Percentiles rank a stretch among this genome's conserved stretches.
phyloP scores from a whole-genome alignment of 2,113 vertebrate species.

The Onychostruthus taczanowskii region DNA sequence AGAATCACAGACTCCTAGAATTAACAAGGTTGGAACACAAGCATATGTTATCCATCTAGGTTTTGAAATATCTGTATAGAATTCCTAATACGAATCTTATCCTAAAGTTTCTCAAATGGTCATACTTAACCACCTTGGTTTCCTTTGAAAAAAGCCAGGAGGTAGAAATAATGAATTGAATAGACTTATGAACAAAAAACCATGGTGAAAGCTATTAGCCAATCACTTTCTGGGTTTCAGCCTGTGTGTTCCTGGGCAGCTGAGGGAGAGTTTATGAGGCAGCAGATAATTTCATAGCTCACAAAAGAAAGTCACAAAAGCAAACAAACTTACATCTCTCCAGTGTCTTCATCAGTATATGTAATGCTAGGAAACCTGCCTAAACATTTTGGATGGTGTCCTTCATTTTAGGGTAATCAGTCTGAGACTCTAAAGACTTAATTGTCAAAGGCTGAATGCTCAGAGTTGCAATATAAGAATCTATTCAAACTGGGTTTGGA shows the following conservation, averaged over 20 bases:
- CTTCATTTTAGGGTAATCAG: neutral
- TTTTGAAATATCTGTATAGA: neutral
- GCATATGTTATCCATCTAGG: neutral
- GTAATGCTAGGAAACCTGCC: neutral
- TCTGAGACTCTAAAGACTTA: neutral
- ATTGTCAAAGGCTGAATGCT: neutral
- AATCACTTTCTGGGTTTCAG: neutral
- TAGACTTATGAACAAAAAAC: neutral
- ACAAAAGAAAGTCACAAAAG: neutral
- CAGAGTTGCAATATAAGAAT: neutral
- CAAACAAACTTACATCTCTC: neutral
- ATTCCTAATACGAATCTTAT: neutral
- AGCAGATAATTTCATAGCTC: neutral
- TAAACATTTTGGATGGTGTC: neutral
- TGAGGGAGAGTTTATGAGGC: neutral
- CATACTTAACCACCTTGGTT: rapidly evolving
- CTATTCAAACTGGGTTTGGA: neutral
- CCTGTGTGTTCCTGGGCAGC: neutral
- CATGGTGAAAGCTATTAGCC: too few species aligned
- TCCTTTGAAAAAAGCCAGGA: neutral
- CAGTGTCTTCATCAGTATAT: neutral
- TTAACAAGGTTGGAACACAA: neutral
- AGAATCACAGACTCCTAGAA: neutral
- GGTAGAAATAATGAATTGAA: neutral
- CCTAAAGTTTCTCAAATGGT: neutral